Conservation (phyloP, 2,888 invertebrate genomes). For the Rhingia rostrata region DNA sequence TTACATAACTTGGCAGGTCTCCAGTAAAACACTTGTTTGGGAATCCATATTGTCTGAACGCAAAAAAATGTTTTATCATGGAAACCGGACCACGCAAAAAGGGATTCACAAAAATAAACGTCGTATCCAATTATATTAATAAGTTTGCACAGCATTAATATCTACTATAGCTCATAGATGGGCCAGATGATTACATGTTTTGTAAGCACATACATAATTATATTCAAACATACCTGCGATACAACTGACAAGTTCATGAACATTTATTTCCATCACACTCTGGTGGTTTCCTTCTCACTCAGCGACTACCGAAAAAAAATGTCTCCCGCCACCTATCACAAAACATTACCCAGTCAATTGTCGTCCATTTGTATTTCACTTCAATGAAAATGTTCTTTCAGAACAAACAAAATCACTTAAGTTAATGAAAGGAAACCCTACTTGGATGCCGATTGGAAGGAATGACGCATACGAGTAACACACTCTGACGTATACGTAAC, state of each 20-base stretch:
- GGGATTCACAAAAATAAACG: too few species aligned
- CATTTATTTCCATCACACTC: background rate
- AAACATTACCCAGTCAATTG: constrained; percentile 10
- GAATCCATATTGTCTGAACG: too few species aligned
- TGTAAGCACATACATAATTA: too few species aligned
- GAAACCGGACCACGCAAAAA: too few species aligned
- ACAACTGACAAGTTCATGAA: background rate
- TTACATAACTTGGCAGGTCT: too few species aligned
- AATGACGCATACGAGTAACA: constrained; percentile 23
- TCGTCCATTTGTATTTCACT: constrained; percentile 18
- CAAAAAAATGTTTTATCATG: too few species aligned
- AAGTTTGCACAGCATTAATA: too few species aligned
- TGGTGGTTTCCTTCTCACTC: background rate
- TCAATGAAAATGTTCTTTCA: constrained; percentile 1
- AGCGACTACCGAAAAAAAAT: background rate
- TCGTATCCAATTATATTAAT: too few species aligned
- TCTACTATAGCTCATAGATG: too few species aligned
- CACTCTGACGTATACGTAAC: constrained; percentile 39
- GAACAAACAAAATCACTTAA: constrained; percentile 33
- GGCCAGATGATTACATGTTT: too few species aligned
- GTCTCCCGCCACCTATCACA: background rate
- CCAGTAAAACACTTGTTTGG: too few species aligned
- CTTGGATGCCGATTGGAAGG: constrained; percentile 3
- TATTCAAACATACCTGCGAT: background rate
- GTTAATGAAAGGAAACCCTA: constrained; percentile 44